phyloP scores from a whole-genome alignment of 2,888 invertebrate genomes.

The Mythimna albipuncta region DNA sequence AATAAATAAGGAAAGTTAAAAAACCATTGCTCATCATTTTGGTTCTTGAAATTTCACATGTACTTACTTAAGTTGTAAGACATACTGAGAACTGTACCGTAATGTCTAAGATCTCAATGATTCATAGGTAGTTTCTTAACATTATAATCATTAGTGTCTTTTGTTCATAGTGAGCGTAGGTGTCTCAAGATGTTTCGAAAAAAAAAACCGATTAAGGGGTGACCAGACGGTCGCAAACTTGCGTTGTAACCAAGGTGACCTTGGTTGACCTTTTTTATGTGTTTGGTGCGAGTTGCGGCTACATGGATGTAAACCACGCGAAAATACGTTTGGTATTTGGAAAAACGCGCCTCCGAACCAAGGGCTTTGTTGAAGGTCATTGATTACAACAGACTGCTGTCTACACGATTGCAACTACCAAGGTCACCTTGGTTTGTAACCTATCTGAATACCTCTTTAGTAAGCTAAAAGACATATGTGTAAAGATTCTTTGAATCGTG shows the following conservation, averaged over 20 bases:
- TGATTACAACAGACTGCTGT: no score
- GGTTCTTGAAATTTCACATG: background rate
- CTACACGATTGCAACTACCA: no score
- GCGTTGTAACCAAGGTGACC: no score
- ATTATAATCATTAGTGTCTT: slow-evolving; percentile 6
- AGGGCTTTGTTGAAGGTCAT: no score
- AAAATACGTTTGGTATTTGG: no score
- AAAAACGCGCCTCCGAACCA: no score
- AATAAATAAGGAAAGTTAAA: background rate
- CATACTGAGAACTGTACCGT: background rate
- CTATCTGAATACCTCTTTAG: background rate
- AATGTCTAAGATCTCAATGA: slow-evolving; percentile 10
- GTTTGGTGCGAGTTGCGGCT: no score
- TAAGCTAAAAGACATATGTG: background rate
- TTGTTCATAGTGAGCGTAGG: background rate
- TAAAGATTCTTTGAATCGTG: slow-evolving; percentile 25
- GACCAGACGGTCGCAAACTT: no score
- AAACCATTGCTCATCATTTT: background rate
- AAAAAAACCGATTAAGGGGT: slow-evolving; percentile 1
- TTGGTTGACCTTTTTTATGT: no score
- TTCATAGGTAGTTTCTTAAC: slow-evolving; percentile 12
- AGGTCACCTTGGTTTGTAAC: no score
- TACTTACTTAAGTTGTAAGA: no score
- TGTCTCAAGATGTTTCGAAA: slow-evolving; percentile 1
- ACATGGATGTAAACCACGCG: no score